Conservation (phyloP, 1,140 invertebrate species). For the Drosophila paulistorum region DNA sequence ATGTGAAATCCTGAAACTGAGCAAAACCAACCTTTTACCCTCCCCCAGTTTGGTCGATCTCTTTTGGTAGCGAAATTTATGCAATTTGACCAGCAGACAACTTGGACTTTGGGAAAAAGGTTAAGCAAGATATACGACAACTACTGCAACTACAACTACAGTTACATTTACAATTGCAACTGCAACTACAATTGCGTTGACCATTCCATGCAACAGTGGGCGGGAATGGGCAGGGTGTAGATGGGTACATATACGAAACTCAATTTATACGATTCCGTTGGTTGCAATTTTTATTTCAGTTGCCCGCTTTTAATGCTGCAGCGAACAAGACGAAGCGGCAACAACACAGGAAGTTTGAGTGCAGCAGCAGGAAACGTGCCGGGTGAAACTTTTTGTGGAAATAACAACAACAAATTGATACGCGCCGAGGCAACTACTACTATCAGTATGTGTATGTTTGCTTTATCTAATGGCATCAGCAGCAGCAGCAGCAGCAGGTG, state of each 20-base stretch:
- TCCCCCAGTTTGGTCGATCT: background rate
- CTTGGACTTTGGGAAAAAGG: constrained; percentile 14
- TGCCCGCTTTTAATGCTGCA: constrained; percentile 27
- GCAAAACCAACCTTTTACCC: constrained; percentile 38
- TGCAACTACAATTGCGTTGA: constrained; percentile 27
- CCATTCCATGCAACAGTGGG: background rate
- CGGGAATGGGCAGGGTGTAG: background rate
- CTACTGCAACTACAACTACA: background rate
- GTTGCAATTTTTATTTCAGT: constrained; percentile 33
- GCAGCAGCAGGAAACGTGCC: constrained; percentile 19
- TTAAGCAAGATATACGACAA: constrained; percentile 20
- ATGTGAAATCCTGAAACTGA: constrained; percentile 41
- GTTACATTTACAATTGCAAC: background rate
- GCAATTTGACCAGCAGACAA: constrained; percentile 33
- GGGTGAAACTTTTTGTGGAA: constrained; percentile 36
- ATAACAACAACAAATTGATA: constrained; percentile 54
- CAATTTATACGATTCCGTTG: constrained; percentile 60
- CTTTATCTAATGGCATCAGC: constrained; percentile 64
- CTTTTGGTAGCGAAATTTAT: constrained; percentile 48
- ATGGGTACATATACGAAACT: constrained; percentile 57
- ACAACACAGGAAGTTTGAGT: constrained; percentile 49
- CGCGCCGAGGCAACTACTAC: constrained; percentile 30
- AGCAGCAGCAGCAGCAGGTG: constrained; percentile 18
- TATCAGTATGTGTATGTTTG: constrained; percentile 61
- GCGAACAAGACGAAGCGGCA: constrained; percentile 30